Evolutionary conservation across 2,113 vertebrate species (phyloP).

Genomic region (Apteryx mantelli): DNA sequence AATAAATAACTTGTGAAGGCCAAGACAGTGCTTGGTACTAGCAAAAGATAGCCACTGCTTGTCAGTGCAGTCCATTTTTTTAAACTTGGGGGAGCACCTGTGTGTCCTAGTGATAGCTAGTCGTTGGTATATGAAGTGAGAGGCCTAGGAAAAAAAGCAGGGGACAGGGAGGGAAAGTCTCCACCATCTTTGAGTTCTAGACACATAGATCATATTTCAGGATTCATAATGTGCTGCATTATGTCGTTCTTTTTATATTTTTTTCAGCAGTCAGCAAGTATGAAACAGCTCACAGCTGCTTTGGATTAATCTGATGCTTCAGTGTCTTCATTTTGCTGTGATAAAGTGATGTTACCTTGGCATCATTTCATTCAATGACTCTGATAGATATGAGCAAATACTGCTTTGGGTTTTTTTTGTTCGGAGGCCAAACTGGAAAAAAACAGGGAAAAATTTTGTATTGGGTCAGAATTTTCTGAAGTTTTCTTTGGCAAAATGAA

Average conservation of each 20-base stretch:
- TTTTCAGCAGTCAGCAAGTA: background rate
- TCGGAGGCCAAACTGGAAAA: background rate
- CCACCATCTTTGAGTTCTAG: background rate
- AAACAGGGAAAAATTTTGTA: background rate
- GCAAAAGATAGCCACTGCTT: background rate
- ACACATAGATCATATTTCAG: background rate
- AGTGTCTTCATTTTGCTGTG: background rate
- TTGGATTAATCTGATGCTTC: background rate
- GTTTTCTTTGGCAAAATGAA: constrained; percentile 38
- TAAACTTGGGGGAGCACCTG: background rate
- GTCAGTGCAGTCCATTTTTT: background rate
- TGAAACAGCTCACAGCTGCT: background rate
- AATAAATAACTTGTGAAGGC: background rate
- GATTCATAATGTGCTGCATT: background rate
- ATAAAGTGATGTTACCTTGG: background rate
- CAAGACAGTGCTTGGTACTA: background rate
- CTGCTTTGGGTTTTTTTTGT: background rate
- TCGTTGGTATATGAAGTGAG: background rate
- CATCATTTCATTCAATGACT: background rate
- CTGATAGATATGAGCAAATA: background rate
- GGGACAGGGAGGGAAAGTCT: background rate
- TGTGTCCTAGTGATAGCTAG: background rate
- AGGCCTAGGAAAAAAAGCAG: background rate
- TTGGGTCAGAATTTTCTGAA: background rate
- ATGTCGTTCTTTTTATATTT: background rate